Percentiles rank a stretch among this genome's conserved stretches.
These are phyloP conservation scores for Buceros bicornis DNA, from an alignment of 2,797 vertebrate species.

Conservation along the genomic window DNA sequence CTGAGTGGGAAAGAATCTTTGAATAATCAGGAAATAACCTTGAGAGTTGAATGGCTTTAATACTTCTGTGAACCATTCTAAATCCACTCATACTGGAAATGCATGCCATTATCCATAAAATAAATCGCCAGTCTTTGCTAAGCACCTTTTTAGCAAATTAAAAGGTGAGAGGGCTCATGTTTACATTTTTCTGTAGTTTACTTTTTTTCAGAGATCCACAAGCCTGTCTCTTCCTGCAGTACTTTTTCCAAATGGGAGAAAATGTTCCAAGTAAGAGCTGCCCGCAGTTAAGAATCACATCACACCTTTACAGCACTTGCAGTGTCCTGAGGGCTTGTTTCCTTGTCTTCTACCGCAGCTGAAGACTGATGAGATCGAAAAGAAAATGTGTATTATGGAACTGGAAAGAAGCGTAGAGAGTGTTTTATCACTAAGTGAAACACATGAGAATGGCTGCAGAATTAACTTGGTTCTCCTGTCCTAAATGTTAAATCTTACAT, in stretches of 20 bases:
- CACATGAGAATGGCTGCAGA: background rate
- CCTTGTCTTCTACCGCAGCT: background rate
- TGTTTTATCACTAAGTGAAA: background rate
- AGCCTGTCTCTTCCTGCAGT: background rate
- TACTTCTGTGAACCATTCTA: slow-evolving; percentile 13
- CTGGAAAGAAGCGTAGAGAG: background rate
- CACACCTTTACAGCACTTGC: background rate
- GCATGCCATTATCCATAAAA: slow-evolving; percentile 14
- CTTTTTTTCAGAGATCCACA: background rate
- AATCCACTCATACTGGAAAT: background rate
- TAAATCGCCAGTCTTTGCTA: slow-evolving; percentile 24
- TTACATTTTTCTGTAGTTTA: background rate
- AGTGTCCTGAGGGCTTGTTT: background rate
- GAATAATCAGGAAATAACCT: background rate
- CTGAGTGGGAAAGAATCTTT: background rate
- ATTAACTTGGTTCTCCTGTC: background rate
- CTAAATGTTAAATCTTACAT: background rate
- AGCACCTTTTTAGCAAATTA: slow-evolving; percentile 28
- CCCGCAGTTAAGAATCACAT: slow-evolving; percentile 12
- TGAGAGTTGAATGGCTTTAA: background rate
- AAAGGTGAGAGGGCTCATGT: background rate
- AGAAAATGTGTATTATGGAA: background rate
- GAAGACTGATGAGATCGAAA: background rate
- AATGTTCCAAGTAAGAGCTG: background rate
- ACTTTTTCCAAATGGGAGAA: background rate